Evolutionary conservation across 2,888 invertebrate genomes (phyloP).

Genomic region (Linnaemya vulpina): DNA sequence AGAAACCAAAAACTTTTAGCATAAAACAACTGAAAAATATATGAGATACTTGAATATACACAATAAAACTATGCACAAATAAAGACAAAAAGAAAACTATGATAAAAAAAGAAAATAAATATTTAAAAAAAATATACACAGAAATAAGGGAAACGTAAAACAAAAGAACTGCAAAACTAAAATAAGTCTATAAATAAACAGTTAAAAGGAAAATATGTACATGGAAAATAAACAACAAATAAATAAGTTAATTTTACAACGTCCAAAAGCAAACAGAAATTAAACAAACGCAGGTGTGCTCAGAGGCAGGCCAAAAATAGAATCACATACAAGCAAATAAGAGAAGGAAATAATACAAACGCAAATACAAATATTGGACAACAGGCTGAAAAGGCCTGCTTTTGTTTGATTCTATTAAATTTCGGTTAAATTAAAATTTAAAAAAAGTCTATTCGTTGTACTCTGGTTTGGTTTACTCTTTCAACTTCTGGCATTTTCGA

Average conservation of each 20-base stretch:
- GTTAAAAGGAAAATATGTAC: neutral
- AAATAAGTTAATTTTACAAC: conserved; percentile 37
- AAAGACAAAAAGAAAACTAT: neutral
- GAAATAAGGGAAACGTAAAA: conserved; percentile 51
- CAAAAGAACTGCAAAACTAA: conserved; percentile 26
- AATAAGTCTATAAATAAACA: conserved; percentile 17
- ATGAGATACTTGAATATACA: neutral
- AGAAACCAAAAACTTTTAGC: neutral
- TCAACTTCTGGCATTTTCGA: neutral
- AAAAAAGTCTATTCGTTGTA: neutral
- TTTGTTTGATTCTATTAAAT: neutral
- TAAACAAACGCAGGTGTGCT: neutral
- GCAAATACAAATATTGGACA: neutral
- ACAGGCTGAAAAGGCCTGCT: neutral
- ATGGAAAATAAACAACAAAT: conserved; percentile 19
- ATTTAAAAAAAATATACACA: conserved; percentile 18
- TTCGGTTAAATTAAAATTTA: no score
- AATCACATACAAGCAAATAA: conserved; percentile 22
- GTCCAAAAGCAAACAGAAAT: conserved; percentile 1
- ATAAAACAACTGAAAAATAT: conserved; percentile 23
- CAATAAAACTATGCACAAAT: conserved; percentile 2
- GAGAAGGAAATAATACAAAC: neutral
- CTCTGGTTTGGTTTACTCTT: neutral
- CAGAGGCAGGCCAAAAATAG: conserved; percentile 14
- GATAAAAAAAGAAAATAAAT: no score